Evolutionary conservation across 2,888 invertebrate genomes (phyloP).

Genomic region (Capitulum mitella): DNA sequence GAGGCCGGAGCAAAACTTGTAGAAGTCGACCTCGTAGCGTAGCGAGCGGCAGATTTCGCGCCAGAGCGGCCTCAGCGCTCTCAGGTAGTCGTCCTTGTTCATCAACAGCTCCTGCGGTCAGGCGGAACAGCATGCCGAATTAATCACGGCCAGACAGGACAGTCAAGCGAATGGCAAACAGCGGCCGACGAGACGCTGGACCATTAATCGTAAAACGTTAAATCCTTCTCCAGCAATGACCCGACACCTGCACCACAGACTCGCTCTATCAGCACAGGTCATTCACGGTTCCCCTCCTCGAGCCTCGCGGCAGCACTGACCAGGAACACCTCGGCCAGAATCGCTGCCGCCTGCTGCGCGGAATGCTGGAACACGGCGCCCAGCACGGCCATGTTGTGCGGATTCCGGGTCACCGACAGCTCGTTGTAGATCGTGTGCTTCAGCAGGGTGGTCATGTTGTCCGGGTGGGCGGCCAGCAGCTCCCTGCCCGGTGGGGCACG

Average conservation of each 20-base stretch:
- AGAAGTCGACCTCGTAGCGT: slow-evolving; percentile 69
- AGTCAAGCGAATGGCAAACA: too few relatives aligned
- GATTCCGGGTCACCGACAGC: slow-evolving; percentile 75
- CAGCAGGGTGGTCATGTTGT: slow-evolving; percentile 73
- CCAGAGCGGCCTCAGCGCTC: slow-evolving; percentile 73
- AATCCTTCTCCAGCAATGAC: too few relatives aligned
- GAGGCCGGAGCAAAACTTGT: slow-evolving; percentile 68
- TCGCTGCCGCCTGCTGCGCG: slow-evolving; percentile 70
- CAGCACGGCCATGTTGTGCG: slow-evolving; percentile 89
- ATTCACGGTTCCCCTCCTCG: too few relatives aligned
- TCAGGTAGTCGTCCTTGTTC: slow-evolving; percentile 71
- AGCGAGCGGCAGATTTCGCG: slow-evolving; percentile 82
- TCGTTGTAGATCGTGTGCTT: slow-evolving; percentile 93
- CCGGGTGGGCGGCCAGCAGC: slow-evolving; percentile 73
- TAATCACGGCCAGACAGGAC: too few relatives aligned
- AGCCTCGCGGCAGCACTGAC: too few relatives aligned
- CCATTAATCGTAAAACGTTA: too few relatives aligned
- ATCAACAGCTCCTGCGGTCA: slow-evolving; percentile 66
- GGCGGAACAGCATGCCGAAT: too few relatives aligned
- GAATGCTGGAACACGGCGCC: slow-evolving; percentile 79
- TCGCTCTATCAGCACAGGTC: too few relatives aligned
- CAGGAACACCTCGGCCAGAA: slow-evolving; percentile 73
- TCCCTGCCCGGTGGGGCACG: slow-evolving; percentile 59
- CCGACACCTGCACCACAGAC: too few relatives aligned
- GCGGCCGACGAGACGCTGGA: too few relatives aligned